Evolutionary conservation across 2,888 invertebrate genomes (phyloP), one percentile per base, ranked within the genome.

Genomic region (Opisthograptis luteolata): DNA sequence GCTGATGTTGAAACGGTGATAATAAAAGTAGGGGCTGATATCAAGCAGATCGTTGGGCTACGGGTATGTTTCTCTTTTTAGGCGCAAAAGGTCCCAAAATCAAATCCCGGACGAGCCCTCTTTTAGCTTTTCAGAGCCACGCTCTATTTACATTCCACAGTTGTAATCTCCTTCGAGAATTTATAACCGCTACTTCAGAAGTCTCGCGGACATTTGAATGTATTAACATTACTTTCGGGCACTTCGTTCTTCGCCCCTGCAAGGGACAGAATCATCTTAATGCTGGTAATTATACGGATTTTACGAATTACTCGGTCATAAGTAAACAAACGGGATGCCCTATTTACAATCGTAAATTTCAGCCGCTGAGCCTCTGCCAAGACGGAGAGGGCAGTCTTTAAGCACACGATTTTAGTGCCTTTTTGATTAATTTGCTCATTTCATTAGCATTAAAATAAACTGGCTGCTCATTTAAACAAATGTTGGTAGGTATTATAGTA

Each of bases 241-340:
- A 70, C 73, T 76, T 66, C 73, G 69, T 76, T 71, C 50, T 48
- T 42, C 47, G 49, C 42, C 12, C 24, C 12, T 40, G 73, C 64
- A 76, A 68, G 81, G 82, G 76, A 39, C 70, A 69, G 88, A 84
- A 84, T 91, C 89, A 90, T 91, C 90, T 87, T 90, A 89, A 91
- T 91, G 79, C 89, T 76, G 66, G 89, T 89, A 91, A 91, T 91
- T 91, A 91, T 90, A 89, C 86, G 83, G 90, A 89, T 89, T 90
- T 82, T 64, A 58, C 76, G 90, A 90, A 90, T 90, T 90, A 88
- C 87, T 89, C 83, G 84, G 79, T 85, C 87, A 87, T 88, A 87
- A 88, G 87, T 88, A 87, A 89, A 87, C 87, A 87, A 82, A 83
- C 80, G 77, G 76, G 81, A 86, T 81, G 80, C 73, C 80, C 84